Conservation (phyloP, 2,113 vertebrate species). For the Anoplopoma fimbria region DNA sequence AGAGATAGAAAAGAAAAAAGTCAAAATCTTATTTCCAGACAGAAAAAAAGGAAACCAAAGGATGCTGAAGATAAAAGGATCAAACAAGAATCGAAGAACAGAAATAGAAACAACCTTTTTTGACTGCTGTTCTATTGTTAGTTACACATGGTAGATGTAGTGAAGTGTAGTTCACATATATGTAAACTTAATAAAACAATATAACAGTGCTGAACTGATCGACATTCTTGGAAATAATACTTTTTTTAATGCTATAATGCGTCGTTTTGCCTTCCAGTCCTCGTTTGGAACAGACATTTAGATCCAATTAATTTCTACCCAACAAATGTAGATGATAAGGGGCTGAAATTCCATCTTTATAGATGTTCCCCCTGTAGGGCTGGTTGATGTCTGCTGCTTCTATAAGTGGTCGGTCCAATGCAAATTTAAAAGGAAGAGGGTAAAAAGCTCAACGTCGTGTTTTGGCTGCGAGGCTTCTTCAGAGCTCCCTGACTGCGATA, state of each 20-base stretch:
- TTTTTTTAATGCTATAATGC: not conserved
- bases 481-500: conserved; percentile 39
- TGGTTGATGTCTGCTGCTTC: conserved; percentile 4
- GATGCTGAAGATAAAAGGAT: not conserved
- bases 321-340: conserved; percentile 29
- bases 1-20: not conserved
- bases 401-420: conserved; percentile 26
- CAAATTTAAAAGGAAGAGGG: conserved; percentile 34
- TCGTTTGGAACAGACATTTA: conserved; percentile 26
- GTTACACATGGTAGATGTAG: not conserved
- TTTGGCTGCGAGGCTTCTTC: conserved; percentile 54
- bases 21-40: not conserved
- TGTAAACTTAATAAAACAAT: not conserved
- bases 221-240: not conserved
- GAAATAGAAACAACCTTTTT: conserved; percentile 20
- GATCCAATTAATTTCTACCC: conserved; percentile 45
- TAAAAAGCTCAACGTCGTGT: conserved; percentile 13
- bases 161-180: not conserved
- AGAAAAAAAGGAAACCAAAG: not conserved
- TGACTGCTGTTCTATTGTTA: not conserved
- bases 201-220: not conserved
- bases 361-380: conserved; percentile 15
- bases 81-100: not conserved
- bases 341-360: conserved; percentile 8
- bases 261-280: conserved; percentile 5